These are phyloP conservation scores for Rhinoptilus africanus DNA, from an alignment of 2,113 vertebrate genomes.

Conservation along the genomic window DNA sequence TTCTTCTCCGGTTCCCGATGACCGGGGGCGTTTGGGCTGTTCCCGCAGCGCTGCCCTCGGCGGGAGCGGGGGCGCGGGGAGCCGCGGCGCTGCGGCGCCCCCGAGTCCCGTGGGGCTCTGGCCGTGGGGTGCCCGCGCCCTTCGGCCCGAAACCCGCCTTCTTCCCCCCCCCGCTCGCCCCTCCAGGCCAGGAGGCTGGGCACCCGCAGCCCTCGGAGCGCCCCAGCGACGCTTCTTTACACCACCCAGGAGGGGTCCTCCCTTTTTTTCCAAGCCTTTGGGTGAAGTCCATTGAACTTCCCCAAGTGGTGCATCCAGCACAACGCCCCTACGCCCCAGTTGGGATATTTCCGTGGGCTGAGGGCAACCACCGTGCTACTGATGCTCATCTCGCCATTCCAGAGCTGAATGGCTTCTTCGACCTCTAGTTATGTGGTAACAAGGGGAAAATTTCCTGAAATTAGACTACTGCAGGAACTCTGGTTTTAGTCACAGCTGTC, in stretches of 20 bases:
- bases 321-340: neutral
- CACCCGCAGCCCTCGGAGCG: neutral
- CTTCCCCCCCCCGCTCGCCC: no score
- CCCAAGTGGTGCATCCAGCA: neutral
- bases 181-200: neutral
- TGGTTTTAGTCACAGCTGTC: conserved; percentile 82
- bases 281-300: neutral
- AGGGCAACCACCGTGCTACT: neutral
- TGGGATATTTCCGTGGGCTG: neutral
- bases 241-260: neutral
- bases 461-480: conserved; percentile 79
- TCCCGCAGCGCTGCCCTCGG: neutral
- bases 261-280: neutral
- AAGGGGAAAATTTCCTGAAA: conserved; percentile 80
- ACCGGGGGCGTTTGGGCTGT: neutral
- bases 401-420: conserved; percentile 41
- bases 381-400: conserved; percentile 36
- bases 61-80: neutral
- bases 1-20: neutral
- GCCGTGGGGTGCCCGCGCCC: neutral
- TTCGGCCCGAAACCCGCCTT: neutral
- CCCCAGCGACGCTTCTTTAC: neutral
- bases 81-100: neutral
- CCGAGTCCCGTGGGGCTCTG: neutral
- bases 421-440: conserved; percentile 69